These are phyloP conservation scores for Micropoecilia bifurca DNA, from an alignment of 2,797 vertebrate species.

Conservation along the genomic window DNA sequence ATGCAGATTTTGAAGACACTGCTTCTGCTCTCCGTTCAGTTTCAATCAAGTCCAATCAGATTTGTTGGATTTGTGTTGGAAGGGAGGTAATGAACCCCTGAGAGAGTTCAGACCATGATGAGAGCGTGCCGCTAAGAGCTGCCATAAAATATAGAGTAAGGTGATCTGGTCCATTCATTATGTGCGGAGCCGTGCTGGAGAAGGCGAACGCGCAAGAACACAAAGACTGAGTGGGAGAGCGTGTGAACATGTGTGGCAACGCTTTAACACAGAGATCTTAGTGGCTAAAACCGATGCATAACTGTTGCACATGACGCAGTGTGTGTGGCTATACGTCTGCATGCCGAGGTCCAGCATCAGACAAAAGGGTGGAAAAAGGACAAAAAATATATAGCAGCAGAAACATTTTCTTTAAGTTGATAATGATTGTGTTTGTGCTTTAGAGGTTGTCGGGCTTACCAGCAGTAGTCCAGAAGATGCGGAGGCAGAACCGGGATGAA, in stretches of 20 bases:
- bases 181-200: constrained; percentile 58
- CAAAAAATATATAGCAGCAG: constrained; percentile 12
- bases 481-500: constrained; percentile 98
- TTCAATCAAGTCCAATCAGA: constrained; percentile 54
- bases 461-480: constrained; percentile 99
- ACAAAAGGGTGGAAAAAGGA: background rate
- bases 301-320: background rate
- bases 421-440: constrained; percentile 26
- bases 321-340: constrained; percentile 16
- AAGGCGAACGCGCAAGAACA: constrained; percentile 39
- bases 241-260: constrained; percentile 48
- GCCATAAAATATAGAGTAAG: constrained; percentile 74
- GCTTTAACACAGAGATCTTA: constrained; percentile 36
- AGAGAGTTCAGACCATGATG: constrained; percentile 56
- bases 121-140: constrained; percentile 34
- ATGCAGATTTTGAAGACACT: constrained; percentile 45
- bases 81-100: constrained; percentile 68
- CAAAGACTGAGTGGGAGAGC: constrained; percentile 42
- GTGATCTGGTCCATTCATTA: constrained; percentile 63
- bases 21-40: constrained; percentile 38
- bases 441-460: constrained; percentile 84
- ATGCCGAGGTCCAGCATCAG: constrained; percentile 12
- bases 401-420: constrained; percentile 16
- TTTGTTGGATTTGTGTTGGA: constrained; percentile 56
- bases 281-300: constrained; percentile 15